A percentile compares a stretch with the other conserved stretches of the same genome.
Evolutionary conservation across 2,888 invertebrate genomes (phyloP).

Genomic region (Meteorus colon): DNA sequence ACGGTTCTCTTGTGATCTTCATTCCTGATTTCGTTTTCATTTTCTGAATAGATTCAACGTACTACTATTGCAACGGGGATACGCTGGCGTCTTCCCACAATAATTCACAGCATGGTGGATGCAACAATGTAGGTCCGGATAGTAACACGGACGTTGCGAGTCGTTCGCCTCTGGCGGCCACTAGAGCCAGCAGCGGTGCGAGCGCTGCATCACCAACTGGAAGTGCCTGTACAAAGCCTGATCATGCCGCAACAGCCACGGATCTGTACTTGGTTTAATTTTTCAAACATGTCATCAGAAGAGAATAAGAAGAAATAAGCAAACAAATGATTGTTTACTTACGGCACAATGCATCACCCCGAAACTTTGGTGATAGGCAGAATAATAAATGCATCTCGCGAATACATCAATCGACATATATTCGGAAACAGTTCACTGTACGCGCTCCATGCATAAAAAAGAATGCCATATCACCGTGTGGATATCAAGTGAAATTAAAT

Average conservation of each 20-base stretch:
- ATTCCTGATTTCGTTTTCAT: background rate
- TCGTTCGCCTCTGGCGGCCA: slow-evolving; percentile 82
- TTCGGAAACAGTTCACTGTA: background rate
- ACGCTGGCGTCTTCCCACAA: slow-evolving; percentile 72
- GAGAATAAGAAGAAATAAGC: background rate
- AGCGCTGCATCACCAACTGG: slow-evolving; percentile 83
- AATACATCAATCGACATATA: background rate
- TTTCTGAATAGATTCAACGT: slow-evolving; percentile 76
- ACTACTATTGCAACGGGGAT: slow-evolving; percentile 78
- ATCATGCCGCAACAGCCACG: slow-evolving; percentile 71
- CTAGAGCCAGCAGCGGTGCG: slow-evolving; percentile 81
- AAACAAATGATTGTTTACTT: background rate
- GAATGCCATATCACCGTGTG: slow-evolving; percentile 68
- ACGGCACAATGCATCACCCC: background rate
- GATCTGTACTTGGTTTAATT: slow-evolving; percentile 70
- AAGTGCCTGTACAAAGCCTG: slow-evolving; percentile 81
- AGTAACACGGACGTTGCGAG: slow-evolving; percentile 76
- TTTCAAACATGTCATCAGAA: slow-evolving; percentile 20
- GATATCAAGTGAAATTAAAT: slow-evolving; percentile 64
- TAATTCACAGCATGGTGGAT: slow-evolving; percentile 67
- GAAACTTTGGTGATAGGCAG: background rate
- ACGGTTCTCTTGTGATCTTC: background rate
- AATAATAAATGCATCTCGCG: background rate
- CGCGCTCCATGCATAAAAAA: slow-evolving; percentile 42
- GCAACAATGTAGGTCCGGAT: slow-evolving; percentile 66